A percentile compares a stretch with the other conserved stretches of the same genome.
These are phyloP conservation scores for Saccostrea cuccullata DNA, from an alignment of 1,140 invertebrate species.

Conservation along the genomic window DNA sequence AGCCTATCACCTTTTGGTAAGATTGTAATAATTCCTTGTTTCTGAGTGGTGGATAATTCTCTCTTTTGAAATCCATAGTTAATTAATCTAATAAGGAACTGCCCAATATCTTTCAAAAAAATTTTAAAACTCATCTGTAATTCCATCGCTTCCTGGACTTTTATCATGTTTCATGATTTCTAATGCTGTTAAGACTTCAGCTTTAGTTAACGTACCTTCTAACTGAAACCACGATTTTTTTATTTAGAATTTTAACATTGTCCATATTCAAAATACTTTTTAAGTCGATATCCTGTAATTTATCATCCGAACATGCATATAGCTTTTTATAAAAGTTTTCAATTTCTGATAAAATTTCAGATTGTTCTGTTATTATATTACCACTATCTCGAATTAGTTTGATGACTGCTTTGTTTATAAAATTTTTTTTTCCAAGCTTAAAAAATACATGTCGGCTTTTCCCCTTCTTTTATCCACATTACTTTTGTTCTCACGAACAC, in stretches of 20 bases:
- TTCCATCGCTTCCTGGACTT: background rate
- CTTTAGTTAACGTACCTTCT: background rate
- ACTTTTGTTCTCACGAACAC: background rate
- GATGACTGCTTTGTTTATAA: background rate
- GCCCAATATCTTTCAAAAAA: background rate
- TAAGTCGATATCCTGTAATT: background rate
- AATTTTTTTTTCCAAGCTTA: slow-evolving; percentile 4
- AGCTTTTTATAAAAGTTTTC: background rate
- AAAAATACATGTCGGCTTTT: background rate
- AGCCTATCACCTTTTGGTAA: no score
- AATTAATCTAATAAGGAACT: no score
- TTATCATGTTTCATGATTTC: background rate
- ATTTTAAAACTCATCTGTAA: background rate
- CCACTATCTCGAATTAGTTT: background rate
- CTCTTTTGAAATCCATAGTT: no score
- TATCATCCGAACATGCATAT: background rate
- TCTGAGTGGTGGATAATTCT: no score
- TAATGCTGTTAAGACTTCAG: no score
- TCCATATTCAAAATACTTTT: background rate
- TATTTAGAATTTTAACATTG: background rate
- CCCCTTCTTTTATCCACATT: background rate
- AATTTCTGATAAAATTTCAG: no score
- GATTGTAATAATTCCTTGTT: no score
- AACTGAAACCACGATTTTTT: background rate
- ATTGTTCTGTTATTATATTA: background rate